A percentile compares a stretch with the other conserved stretches of the same genome.
Conservation (phyloP, 2,113 vertebrate species). For the Himantopus leucocephalus region DNA sequence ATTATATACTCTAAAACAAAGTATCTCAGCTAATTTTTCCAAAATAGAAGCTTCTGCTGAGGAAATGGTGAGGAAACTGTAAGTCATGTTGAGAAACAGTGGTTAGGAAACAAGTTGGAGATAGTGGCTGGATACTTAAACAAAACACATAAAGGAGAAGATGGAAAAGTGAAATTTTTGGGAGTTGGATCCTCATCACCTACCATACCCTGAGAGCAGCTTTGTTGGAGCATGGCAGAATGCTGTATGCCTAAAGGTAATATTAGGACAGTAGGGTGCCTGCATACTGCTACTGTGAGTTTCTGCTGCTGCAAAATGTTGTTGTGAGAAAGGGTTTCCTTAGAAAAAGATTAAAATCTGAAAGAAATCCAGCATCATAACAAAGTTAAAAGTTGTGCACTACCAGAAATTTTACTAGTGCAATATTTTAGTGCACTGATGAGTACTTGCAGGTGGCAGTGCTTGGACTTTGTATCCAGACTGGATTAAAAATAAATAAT, state of each 20-base stretch:
- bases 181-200: neutral
- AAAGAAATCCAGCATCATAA: neutral
- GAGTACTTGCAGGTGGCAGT: neutral
- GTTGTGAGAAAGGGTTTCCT: neutral
- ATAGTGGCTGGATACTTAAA: neutral
- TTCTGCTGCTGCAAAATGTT: neutral
- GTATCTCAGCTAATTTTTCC: neutral
- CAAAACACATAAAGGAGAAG: neutral
- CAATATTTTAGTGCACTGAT: neutral
- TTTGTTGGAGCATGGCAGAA: neutral
- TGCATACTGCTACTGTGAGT: neutral
- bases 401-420: neutral
- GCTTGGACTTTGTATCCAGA: neutral
- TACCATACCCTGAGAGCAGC: neutral
- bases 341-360: neutral
- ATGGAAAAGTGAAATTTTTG: neutral
- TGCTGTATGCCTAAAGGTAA: neutral
- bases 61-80: neutral
- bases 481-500: neutral
- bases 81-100: neutral
- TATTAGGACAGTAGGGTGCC: neutral
- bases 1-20: neutral
- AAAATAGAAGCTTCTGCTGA: neutral
- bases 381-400: neutral
- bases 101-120: neutral